A percentile compares a stretch with the other conserved stretches of the same genome.
Conservation (phyloP, 2,113 vertebrate genomes). For the Syngnathus scovelli region DNA sequence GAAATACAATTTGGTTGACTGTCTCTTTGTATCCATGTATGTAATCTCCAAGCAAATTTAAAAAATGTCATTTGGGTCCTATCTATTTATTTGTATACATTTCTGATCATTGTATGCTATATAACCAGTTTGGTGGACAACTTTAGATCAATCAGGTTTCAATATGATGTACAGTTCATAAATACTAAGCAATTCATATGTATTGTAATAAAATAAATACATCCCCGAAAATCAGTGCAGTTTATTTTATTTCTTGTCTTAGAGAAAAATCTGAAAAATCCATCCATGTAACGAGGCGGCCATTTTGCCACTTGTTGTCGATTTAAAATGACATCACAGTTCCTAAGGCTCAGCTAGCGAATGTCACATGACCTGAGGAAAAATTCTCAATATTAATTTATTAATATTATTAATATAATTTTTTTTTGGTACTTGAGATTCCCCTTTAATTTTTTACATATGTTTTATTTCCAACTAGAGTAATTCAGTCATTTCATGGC, state of each 20-base stretch:
- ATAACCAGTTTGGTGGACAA: conserved; percentile 59
- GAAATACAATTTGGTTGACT: conserved; percentile 47
- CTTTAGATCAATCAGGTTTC: conserved; percentile 64
- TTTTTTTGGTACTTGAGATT: no score
- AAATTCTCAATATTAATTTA: no score
- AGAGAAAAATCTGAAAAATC: no score
- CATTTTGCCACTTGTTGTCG: no score
- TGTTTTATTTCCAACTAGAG: background rate
- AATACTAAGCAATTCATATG: conserved; percentile 56
- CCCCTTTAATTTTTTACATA: background rate
- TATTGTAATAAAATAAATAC: conserved; percentile 73
- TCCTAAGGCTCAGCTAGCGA: no score
- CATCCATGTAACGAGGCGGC: no score
- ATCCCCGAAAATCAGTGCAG: conserved; percentile 11
- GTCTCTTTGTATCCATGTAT: conserved; percentile 43
- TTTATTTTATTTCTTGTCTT: conserved; percentile 8
- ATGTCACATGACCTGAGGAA: no score
- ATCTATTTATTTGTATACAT: conserved; percentile 74
- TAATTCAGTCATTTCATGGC: background rate
- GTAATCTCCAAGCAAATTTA: conserved; percentile 51
- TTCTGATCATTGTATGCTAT: conserved; percentile 63
- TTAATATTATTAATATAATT: no score
- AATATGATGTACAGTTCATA: conserved; percentile 57
- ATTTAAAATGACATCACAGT: no score
- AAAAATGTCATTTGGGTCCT: conserved; percentile 45